A percentile compares a stretch with the other conserved stretches of the same genome.
phyloP scores from a whole-genome alignment of 2,797 vertebrate species.

The Myoxocephalus aenaeus region DNA sequence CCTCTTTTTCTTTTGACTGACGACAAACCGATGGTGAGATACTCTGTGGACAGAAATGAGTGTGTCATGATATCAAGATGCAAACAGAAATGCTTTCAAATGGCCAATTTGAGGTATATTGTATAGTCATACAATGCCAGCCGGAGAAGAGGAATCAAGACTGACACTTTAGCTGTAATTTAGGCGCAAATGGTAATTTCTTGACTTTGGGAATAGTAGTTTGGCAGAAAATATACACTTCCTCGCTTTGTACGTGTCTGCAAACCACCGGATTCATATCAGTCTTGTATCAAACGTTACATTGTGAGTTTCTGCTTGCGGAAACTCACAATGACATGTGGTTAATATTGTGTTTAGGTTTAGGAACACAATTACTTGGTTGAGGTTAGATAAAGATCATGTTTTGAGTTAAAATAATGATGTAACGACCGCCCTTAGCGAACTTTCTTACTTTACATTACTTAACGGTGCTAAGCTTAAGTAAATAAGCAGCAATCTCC shows the following conservation, averaged over 20 bases:
- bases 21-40: slow-evolving; percentile 94
- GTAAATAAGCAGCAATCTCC: too few species aligned
- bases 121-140: accelerated
- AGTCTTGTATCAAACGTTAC: too few species aligned
- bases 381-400: too few species aligned
- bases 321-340: too few species aligned
- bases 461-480: too few species aligned
- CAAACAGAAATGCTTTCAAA: background rate
- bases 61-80: background rate
- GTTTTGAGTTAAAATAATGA: too few species aligned
- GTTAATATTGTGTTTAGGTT: too few species aligned
- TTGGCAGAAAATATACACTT: background rate
- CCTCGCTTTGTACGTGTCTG: background rate
- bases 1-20: slow-evolving; percentile 96
- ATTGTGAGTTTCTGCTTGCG: too few species aligned
- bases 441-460: too few species aligned
- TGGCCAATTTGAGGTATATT: background rate
- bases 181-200: background rate
- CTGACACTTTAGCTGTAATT: background rate
- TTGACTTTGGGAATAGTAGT: background rate
- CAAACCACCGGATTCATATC: too few species aligned
- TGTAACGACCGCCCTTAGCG: too few species aligned
- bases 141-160: background rate
- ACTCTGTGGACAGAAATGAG: slow-evolving; percentile 81
- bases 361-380: too few species aligned